Evolutionary conservation across 2,888 invertebrate genomes (phyloP).

Genomic region (Congeria kusceri): DNA sequence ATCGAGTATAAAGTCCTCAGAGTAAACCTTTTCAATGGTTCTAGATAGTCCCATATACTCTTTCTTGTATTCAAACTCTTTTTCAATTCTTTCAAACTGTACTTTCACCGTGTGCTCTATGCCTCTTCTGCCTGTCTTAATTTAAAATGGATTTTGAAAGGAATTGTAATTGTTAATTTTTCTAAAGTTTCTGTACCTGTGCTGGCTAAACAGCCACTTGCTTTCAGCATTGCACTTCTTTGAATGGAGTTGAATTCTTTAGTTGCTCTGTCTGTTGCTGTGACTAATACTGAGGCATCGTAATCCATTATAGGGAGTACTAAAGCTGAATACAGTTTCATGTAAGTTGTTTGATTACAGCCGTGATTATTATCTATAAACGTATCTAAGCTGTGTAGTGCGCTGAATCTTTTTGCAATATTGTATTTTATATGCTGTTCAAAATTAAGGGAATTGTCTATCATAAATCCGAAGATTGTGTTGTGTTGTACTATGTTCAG

Average conservation of each 20-base stretch:
- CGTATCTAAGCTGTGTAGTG: background rate
- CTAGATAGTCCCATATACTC: background rate
- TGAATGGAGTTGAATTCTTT: slow-evolving; percentile 20
- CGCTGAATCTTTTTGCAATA: background rate
- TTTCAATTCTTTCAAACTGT: slow-evolving; percentile 14
- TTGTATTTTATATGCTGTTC: background rate
- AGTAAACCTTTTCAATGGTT: background rate
- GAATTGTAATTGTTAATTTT: slow-evolving; percentile 11
- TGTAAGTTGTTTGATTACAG: slow-evolving; percentile 18
- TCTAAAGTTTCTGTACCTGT: slow-evolving; percentile 31
- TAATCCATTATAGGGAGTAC: slow-evolving; percentile 19
- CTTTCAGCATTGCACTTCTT: slow-evolving; percentile 28
- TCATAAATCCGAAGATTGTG: background rate
- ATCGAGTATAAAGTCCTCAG: background rate
- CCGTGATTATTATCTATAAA: background rate
- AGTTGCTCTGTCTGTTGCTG: background rate
- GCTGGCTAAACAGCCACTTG: background rate
- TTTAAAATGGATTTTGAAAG: slow-evolving; percentile 15
- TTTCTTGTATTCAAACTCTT: slow-evolving; percentile 24
- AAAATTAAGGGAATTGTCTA: background rate
- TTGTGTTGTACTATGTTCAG: background rate
- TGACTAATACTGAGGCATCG: slow-evolving; percentile 4
- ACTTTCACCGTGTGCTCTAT: background rate
- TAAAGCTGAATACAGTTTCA: slow-evolving; percentile 26
- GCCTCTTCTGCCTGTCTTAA: slow-evolving; percentile 14